Evolutionary conservation across 2,888 invertebrate genomes (phyloP), one percentile per base, ranked within the genome.

Genomic region (Sphaeridia pumilis): DNA sequence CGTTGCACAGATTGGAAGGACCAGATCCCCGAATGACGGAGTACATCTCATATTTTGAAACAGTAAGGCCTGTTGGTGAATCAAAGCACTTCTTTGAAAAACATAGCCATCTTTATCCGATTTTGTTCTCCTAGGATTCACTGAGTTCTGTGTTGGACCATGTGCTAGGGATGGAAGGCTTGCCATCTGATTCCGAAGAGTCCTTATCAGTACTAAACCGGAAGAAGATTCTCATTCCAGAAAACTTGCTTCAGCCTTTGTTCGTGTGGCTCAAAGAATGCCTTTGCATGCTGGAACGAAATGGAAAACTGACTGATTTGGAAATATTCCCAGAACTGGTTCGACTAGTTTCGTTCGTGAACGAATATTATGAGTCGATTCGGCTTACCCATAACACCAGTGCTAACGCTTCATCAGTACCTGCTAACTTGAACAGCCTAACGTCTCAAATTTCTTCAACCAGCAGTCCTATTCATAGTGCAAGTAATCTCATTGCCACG

Each of bases 1-100:
- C 92, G 2, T 75, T 94, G 45, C 80, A 84, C 54, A 83, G 85
- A 67, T 84, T 83, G 70, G 88, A 89, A 67, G 82, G 82, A 66
- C 80, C 86, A 35, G 84, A 86, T 66, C 72, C 76, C 0, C 81
- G 81, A 69, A 76, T 80, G 52, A 72, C 75, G 54, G 90, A 90
- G 69, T 72, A 63, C 45, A 59, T 60, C 10, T 59, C 61, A 1
- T 65, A 61, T 43, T 57, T 65, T 44, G 63, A 63, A 49, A 49
- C 60, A 1, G 63, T 61, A 60, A 54, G 52, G 46, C 34, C 31
- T 10, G 14, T n/a, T n/a, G n/a, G n/a, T n/a, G n/a, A n/a, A n/a
- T n/a, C n/a, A n/a, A n/a, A n/a, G n/a, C n/a, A n/a, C n/a, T n/a
- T n/a, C n/a, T n/a, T n/a, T n/a, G n/a, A n/a, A n/a, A n/a, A n/a